A percentile compares a stretch with the other conserved stretches of the same genome.
phyloP scores from a whole-genome alignment of 1,140 invertebrate genomes.

The Leptinotarsa texana region DNA sequence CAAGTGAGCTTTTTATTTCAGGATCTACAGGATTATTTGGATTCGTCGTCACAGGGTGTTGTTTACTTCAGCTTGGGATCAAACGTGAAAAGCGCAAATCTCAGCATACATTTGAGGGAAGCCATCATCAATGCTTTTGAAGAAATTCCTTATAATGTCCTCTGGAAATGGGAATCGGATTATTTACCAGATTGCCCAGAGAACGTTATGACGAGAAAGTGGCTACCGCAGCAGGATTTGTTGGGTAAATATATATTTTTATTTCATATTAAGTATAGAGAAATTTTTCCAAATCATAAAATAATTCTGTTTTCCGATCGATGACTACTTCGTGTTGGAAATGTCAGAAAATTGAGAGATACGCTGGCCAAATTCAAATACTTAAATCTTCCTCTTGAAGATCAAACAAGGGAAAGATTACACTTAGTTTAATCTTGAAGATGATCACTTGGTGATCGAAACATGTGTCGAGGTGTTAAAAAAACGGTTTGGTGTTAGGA shows the following conservation, averaged over 20 bases:
- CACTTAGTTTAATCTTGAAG: no score
- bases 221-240: conserved; percentile 63
- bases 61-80: conserved; percentile 62
- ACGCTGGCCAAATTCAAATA: no score
- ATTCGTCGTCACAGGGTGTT: conserved; percentile 57
- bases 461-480: no score
- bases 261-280: not conserved
- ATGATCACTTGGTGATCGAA: no score
- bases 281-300: no score
- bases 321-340: no score
- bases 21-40: conserved; percentile 56
- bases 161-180: conserved; percentile 44
- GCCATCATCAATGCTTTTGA: conserved; percentile 59
- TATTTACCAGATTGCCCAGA: conserved; percentile 57
- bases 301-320: no score
- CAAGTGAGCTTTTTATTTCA: conserved; percentile 30
- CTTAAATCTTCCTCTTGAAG: no score
- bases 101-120: conserved; percentile 57
- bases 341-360: no score
- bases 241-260: conserved; percentile 32
- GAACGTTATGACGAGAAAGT: conserved; percentile 63
- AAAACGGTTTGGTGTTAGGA: no score
- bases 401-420: no score
- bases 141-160: conserved; percentile 51
- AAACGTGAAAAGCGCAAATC: conserved; percentile 61